phyloP scores from a whole-genome alignment of 2,113 vertebrate genomes.

The Tachysurus vachellii region DNA sequence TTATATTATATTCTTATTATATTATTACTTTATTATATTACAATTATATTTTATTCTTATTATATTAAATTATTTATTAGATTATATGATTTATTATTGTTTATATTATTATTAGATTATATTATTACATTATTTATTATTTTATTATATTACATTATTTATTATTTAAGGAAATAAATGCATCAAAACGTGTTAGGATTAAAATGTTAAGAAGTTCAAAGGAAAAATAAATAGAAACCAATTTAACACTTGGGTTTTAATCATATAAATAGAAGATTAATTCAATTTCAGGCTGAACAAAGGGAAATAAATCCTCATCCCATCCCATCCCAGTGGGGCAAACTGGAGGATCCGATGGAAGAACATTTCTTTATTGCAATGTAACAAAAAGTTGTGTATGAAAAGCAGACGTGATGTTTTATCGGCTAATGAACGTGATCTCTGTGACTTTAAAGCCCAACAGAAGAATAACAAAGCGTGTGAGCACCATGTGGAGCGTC shows the following conservation, averaged over 20 bases:
- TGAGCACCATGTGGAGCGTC: constrained; percentile 14
- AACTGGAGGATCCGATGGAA: not conserved
- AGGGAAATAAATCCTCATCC: constrained; percentile 14
- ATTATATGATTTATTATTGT: too few species aligned
- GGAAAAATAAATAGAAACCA: not conserved
- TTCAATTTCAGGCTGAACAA: constrained; percentile 2
- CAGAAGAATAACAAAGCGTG: constrained; percentile 9
- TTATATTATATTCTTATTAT: too few species aligned
- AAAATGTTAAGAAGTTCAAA: not conserved
- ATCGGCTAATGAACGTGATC: too few species aligned
- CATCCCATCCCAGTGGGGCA: not conserved
- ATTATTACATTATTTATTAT: too few species aligned
- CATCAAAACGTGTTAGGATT: not conserved
- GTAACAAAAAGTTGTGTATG: not conserved
- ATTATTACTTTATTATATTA: too few species aligned
- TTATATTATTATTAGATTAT: too few species aligned
- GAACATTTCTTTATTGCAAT: not conserved
- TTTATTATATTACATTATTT: too few species aligned
- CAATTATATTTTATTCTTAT: too few species aligned
- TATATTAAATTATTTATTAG: too few species aligned
- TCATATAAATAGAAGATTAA: not conserved
- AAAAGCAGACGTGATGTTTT: not conserved
- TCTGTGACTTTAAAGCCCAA: not conserved
- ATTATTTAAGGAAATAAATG: not conserved
- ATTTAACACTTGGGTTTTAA: not conserved